Evolutionary conservation across 2,113 vertebrate genomes (phyloP).

Genomic region (Ginglymostoma cirratum): DNA sequence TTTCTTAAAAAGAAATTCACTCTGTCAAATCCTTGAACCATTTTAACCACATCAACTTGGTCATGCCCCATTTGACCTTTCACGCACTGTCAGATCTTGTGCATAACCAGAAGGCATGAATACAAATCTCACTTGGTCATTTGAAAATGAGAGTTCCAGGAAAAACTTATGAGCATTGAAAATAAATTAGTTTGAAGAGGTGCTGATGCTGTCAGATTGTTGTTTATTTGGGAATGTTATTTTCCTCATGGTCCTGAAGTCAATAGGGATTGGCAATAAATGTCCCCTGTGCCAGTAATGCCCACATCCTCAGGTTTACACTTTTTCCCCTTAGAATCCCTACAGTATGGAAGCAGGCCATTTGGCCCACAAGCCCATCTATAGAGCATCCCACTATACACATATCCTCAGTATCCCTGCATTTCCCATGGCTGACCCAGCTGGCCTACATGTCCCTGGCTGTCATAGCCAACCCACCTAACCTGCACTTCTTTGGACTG

Average conservation of each 20-base stretch:
- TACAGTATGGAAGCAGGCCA: no score
- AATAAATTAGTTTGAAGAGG: neutral
- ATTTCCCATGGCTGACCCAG: no score
- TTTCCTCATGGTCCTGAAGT: neutral
- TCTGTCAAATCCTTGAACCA: neutral
- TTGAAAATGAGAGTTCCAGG: neutral
- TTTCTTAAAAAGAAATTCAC: no score
- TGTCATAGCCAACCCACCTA: no score
- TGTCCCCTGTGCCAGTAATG: neutral
- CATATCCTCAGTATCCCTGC: no score
- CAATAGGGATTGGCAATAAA: neutral
- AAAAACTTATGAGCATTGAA: neutral
- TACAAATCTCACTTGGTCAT: neutral
- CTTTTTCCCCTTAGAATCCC: no score
- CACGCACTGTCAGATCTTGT: neutral
- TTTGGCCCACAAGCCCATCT: no score
- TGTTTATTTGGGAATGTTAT: neutral
- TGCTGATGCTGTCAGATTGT: neutral
- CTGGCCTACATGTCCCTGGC: no score
- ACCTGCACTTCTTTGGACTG: no score
- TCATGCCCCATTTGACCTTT: neutral
- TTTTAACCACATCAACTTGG: neutral
- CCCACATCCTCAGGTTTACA: no score
- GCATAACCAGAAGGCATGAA: neutral
- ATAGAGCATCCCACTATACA: no score